A percentile compares a stretch with the other conserved stretches of the same genome.
phyloP scores from a whole-genome alignment of 2,113 vertebrate species.

The Thymallus thymallus region DNA sequence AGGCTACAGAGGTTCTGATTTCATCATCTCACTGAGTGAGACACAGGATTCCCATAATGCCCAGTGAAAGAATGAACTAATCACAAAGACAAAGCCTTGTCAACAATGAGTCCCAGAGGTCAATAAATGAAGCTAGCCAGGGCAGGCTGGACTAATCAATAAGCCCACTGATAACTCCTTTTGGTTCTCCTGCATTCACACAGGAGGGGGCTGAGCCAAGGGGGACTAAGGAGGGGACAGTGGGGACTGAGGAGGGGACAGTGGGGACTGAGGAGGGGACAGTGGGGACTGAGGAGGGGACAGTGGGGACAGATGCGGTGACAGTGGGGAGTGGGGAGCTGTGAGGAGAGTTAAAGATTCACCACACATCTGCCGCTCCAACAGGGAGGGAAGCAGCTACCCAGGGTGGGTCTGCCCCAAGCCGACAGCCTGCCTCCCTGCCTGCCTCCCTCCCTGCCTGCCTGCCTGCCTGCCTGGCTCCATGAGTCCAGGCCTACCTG shows the following conservation, averaged over 20 bases:
- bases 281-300: slow-evolving; percentile 27
- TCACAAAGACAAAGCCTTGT: slow-evolving; percentile 62
- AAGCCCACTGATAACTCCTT: slow-evolving; percentile 65
- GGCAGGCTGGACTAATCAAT: slow-evolving; percentile 71
- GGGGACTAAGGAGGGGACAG: too few species aligned
- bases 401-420: slow-evolving; percentile 53
- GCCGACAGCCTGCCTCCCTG: slow-evolving; percentile 55
- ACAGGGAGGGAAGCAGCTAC: slow-evolving; percentile 43
- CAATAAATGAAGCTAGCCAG: slow-evolving; percentile 68
- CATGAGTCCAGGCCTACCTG: slow-evolving; percentile 62
- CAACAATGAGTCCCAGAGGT: slow-evolving; percentile 70
- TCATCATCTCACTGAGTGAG: slow-evolving; percentile 31
- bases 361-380: slow-evolving; percentile 76
- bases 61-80: slow-evolving; percentile 54
- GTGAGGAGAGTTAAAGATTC: slow-evolving; percentile 74
- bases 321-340: slow-evolving; percentile 66
- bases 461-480: slow-evolving; percentile 46
- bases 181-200: slow-evolving; percentile 48
- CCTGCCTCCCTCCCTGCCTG: slow-evolving; percentile 52
- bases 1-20: slow-evolving; percentile 11
- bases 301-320: slow-evolving; percentile 70
- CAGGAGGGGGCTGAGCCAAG: slow-evolving; percentile 41
- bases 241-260: too few species aligned
- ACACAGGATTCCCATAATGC: slow-evolving; percentile 63
- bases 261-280: slow-evolving; percentile 12